These are phyloP conservation scores for Prochilodus magdalenae DNA, from an alignment of 2,113 vertebrate genomes.

Conservation along the genomic window DNA sequence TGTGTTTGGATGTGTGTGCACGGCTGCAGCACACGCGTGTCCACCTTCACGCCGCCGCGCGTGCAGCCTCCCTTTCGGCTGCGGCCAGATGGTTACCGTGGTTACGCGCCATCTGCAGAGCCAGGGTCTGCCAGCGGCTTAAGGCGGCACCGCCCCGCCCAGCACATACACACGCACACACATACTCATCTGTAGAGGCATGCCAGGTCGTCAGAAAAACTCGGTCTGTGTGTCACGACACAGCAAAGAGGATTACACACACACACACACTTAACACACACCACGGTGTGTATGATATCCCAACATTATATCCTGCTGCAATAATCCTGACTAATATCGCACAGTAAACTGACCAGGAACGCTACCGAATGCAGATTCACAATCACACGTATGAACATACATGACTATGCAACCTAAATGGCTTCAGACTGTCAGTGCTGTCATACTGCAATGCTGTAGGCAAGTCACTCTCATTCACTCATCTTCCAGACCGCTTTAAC, in stretches of 20 bases:
- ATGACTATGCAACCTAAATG: too few relatives aligned
- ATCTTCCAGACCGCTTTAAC: too few relatives aligned
- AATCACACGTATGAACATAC: neutral
- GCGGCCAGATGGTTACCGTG: constrained; percentile 44
- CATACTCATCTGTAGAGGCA: constrained; percentile 10
- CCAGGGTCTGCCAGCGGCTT: constrained; percentile 15
- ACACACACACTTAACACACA: constrained; percentile 1
- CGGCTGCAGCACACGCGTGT: constrained; percentile 8
- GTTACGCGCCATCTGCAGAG: constrained; percentile 34
- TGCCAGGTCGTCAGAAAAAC: constrained; percentile 34
- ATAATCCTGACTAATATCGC: constrained; percentile 26
- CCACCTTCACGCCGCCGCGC: constrained; percentile 16
- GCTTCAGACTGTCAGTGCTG: too few relatives aligned
- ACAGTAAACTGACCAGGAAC: constrained; percentile 12
- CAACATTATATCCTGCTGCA: constrained; percentile 12
- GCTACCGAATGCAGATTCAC: neutral
- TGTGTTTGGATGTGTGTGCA: constrained; percentile 22
- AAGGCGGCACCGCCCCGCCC: constrained; percentile 12
- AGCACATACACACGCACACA: neutral
- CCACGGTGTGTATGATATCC: constrained; percentile 10
- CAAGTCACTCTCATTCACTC: too few relatives aligned
- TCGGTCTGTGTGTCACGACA: constrained; percentile 43
- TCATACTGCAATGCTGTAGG: too few relatives aligned
- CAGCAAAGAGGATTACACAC: constrained; percentile 39
- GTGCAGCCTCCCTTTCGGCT: neutral